Evolutionary conservation across 2,888 invertebrate species (phyloP).

Genomic region (Epirrhoe alternata): DNA sequence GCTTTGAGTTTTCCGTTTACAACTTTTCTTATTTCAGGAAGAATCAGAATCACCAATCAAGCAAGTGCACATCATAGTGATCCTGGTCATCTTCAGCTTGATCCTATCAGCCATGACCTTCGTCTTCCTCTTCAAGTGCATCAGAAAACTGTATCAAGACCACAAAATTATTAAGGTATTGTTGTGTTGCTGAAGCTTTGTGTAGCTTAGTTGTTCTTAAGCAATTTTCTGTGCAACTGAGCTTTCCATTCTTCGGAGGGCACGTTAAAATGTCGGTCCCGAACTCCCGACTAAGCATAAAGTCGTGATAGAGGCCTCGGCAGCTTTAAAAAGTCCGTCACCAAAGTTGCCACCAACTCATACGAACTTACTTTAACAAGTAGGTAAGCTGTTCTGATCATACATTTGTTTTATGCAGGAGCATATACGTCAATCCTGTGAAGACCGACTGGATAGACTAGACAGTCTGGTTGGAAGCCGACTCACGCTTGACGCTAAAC

Average conservation of each 20-base stretch:
- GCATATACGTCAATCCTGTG: conserved; percentile 90
- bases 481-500: conserved; percentile 70
- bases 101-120: conserved; percentile 95
- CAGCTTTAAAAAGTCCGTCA: too few species aligned
- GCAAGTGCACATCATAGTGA: conserved; percentile 90
- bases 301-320: too few species aligned
- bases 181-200: neutral
- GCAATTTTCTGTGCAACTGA: too few species aligned
- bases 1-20: too few species aligned
- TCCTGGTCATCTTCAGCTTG: conserved; percentile 93
- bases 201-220: too few species aligned
- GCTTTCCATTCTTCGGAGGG: too few species aligned
- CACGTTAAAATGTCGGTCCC: too few species aligned
- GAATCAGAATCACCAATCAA: conserved; percentile 77
- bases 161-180: conserved; percentile 92
- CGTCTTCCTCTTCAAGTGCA: conserved; percentile 95
- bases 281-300: too few species aligned
- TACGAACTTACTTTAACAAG: too few species aligned
- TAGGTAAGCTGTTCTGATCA: too few species aligned
- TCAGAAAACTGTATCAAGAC: conserved; percentile 93
- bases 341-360: too few species aligned
- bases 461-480: conserved; percentile 76
- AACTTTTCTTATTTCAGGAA: conserved; percentile 47
- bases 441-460: conserved; percentile 90
- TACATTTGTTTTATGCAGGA: too few species aligned